phyloP scores from a whole-genome alignment of 2,888 invertebrate species.

The Apodemia mormo region DNA sequence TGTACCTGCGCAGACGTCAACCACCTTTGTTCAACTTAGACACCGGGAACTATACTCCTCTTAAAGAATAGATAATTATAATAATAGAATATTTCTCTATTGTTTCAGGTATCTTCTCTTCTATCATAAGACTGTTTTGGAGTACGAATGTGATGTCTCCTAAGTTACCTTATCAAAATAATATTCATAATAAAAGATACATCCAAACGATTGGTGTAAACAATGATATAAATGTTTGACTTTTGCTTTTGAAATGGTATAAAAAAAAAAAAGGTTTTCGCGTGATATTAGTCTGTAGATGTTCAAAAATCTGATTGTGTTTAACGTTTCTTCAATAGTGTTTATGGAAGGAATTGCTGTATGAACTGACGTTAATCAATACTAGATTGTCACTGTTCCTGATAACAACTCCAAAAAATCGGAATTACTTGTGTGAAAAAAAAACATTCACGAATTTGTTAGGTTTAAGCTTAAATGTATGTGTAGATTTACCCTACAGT shows the following conservation, averaged over 20 bases:
- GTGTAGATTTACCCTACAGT: constrained; percentile 47
- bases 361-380: neutral
- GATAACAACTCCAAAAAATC: neutral
- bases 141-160: constrained; percentile 84
- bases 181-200: neutral
- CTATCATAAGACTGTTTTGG: constrained; percentile 97
- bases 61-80: neutral
- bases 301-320: constrained; percentile 40
- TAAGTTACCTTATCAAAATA: constrained; percentile 33
- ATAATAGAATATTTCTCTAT: constrained; percentile 36
- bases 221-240: constrained; percentile 15
- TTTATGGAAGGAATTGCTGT: constrained; percentile 26
- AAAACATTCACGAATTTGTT: constrained; percentile 69
- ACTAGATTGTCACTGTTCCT: neutral
- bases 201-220: constrained; percentile 23
- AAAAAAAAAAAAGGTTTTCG: constrained; percentile 49
- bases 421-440: constrained; percentile 11
- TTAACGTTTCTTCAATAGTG: constrained; percentile 22
- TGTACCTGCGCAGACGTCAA: too few relatives aligned
- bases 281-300: constrained; percentile 74
- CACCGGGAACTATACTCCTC: too few relatives aligned
- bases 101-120: constrained; percentile 93
- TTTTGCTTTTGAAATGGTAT: constrained; percentile 20
- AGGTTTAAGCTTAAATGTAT: constrained; percentile 60
- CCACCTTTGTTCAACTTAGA: too few relatives aligned